Percentiles rank a stretch among this genome's conserved stretches.
phyloP scores from a whole-genome alignment of 2,113 vertebrate genomes.

The Bungarus multicinctus region DNA sequence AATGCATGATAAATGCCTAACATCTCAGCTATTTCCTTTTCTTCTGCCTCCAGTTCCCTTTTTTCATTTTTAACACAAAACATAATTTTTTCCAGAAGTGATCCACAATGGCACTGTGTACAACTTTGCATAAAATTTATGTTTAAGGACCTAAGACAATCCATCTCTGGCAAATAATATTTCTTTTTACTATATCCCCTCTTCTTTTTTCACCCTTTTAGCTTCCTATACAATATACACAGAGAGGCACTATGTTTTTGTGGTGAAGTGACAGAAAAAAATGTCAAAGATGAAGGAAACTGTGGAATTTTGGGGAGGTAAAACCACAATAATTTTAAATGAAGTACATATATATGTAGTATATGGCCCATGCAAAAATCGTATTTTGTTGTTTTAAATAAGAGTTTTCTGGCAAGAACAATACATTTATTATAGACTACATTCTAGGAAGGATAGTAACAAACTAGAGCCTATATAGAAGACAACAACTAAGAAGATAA shows the following conservation, averaged over 20 bases:
- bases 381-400: not conserved
- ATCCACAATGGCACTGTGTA: not conserved
- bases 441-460: not conserved
- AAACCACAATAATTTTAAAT: slow-evolving; percentile 1
- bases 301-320: not conserved
- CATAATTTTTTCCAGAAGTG: slow-evolving; percentile 26
- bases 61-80: slow-evolving; percentile 40
- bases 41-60: slow-evolving; percentile 30
- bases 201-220: not conserved
- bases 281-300: not conserved
- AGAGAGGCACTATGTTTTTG: not conserved
- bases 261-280: not conserved
- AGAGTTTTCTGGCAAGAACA: not conserved
- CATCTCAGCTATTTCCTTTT: slow-evolving; percentile 44
- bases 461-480: not conserved
- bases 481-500: not conserved
- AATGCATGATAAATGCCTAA: slow-evolving; percentile 38
- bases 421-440: not conserved
- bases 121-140: slow-evolving; percentile 9
- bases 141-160: slow-evolving; percentile 32
- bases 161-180: slow-evolving; percentile 7
- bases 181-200: slow-evolving; percentile 31
- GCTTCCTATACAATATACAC: not conserved
- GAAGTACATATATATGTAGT: not conserved
- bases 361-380: not conserved